Evolutionary conservation across 2,888 invertebrate species (phyloP).

Genomic region (Spisula subtruncata): DNA sequence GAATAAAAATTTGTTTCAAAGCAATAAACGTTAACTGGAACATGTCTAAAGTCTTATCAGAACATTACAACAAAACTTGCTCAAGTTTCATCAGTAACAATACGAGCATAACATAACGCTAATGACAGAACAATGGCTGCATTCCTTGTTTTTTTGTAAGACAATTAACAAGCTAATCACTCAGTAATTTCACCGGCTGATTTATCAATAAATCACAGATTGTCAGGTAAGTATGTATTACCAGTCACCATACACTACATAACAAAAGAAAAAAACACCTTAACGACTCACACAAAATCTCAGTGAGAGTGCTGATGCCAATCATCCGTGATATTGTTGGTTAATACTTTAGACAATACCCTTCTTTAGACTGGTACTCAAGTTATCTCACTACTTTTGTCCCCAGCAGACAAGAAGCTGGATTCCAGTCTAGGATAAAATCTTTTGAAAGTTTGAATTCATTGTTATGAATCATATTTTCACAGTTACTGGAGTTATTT

Average conservation of each 20-base stretch:
- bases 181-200: constrained; percentile 39
- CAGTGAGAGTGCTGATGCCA: constrained; percentile 57
- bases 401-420: constrained; percentile 62
- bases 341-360: constrained; percentile 48
- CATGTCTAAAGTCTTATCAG: neutral
- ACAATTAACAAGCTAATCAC: constrained; percentile 41
- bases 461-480: constrained; percentile 53
- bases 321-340: constrained; percentile 40
- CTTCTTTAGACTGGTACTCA: constrained; percentile 51
- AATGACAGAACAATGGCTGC: constrained; percentile 38
- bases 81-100: constrained; percentile 39
- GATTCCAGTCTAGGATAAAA: constrained; percentile 44
- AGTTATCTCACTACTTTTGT: constrained; percentile 49
- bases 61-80: constrained; percentile 5
- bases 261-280: constrained; percentile 41
- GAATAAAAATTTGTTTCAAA: neutral
- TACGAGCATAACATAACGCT: constrained; percentile 13
- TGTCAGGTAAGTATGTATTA: constrained; percentile 41
- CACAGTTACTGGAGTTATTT: constrained; percentile 44
- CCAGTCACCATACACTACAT: constrained; percentile 29
- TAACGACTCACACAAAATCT: constrained; percentile 6
- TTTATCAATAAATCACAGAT: constrained; percentile 40
- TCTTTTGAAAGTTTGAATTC: constrained; percentile 32
- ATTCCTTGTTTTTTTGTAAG: constrained; percentile 43
- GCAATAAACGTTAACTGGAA: constrained; percentile 21